These are phyloP conservation scores for Grammomys surdaster DNA, from an alignment of 2,113 vertebrate genomes.

Conservation along the genomic window DNA sequence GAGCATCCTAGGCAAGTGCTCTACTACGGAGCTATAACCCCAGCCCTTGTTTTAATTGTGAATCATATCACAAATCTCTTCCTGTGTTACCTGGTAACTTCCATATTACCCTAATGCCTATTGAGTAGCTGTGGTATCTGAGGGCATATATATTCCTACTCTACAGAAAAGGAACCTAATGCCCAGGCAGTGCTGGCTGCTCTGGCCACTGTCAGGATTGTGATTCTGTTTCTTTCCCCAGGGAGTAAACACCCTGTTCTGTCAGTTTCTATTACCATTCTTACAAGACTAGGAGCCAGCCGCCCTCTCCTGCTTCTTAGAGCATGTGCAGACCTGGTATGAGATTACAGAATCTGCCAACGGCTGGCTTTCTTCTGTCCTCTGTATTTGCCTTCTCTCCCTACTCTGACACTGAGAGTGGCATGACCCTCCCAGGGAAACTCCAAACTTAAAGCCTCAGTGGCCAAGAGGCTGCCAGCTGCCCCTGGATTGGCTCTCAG, in stretches of 20 bases:
- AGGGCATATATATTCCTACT: neutral
- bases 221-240: neutral
- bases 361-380: neutral
- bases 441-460: neutral
- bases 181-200: neutral
- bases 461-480: neutral
- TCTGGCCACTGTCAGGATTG: neutral
- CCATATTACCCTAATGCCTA: neutral
- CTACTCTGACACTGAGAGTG: neutral
- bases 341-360: neutral
- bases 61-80: neutral
- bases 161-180: neutral
- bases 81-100: neutral
- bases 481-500: neutral
- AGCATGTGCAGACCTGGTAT: neutral
- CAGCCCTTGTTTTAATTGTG: neutral
- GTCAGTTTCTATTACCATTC: neutral
- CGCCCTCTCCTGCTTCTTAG: neutral
- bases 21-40: neutral
- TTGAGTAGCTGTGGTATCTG: neutral
- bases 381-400: neutral
- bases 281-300: neutral
- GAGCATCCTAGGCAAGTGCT: neutral
- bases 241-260: neutral
- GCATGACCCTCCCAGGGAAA: neutral